A percentile compares a stretch with the other conserved stretches of the same genome.
Conservation (phyloP, 2,888 invertebrate genomes). For the Electrophaes corylata region DNA sequence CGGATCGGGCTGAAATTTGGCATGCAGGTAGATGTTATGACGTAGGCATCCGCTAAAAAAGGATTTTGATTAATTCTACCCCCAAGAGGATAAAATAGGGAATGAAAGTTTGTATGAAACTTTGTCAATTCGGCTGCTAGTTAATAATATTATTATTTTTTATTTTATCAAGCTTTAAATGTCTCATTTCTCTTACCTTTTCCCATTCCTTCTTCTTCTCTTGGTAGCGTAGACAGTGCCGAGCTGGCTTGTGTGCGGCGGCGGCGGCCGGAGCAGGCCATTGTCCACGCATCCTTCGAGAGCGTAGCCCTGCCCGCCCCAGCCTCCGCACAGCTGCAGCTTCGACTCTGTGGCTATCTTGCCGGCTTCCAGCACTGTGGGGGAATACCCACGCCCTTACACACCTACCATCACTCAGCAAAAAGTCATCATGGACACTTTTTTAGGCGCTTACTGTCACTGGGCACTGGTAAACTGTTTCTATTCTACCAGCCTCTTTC, state of each 20-base stretch:
- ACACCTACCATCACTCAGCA: slow-evolving; percentile 2
- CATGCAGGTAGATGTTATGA: too few species aligned
- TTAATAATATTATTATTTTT: too few species aligned
- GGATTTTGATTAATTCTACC: too few species aligned
- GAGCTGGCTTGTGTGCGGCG: slow-evolving; percentile 91
- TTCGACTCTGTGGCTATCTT: slow-evolving; percentile 81
- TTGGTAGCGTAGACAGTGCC: slow-evolving; percentile 99
- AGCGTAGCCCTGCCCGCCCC: slow-evolving; percentile 78
- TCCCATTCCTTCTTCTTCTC: slow-evolving; percentile 96
- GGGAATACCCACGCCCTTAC: neutral
- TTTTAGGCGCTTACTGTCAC: neutral
- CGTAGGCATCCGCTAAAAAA: too few species aligned
- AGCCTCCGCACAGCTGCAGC: slow-evolving; percentile 73
- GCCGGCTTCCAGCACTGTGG: slow-evolving; percentile 55
- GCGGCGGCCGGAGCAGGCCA: slow-evolving; percentile 90
- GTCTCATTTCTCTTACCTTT: too few species aligned
- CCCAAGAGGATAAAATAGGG: too few species aligned
- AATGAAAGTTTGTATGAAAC: too few species aligned
- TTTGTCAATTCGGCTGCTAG: too few species aligned
- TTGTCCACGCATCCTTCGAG: slow-evolving; percentile 91
- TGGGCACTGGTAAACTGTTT: neutral
- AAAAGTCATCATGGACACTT: slow-evolving; percentile 8
- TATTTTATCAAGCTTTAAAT: too few species aligned
- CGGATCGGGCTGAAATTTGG: too few species aligned
- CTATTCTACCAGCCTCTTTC: too few species aligned